A percentile compares a stretch with the other conserved stretches of the same genome.
Evolutionary conservation across 2,113 vertebrate species (phyloP).

Genomic region (Mystacornis crossleyi): DNA sequence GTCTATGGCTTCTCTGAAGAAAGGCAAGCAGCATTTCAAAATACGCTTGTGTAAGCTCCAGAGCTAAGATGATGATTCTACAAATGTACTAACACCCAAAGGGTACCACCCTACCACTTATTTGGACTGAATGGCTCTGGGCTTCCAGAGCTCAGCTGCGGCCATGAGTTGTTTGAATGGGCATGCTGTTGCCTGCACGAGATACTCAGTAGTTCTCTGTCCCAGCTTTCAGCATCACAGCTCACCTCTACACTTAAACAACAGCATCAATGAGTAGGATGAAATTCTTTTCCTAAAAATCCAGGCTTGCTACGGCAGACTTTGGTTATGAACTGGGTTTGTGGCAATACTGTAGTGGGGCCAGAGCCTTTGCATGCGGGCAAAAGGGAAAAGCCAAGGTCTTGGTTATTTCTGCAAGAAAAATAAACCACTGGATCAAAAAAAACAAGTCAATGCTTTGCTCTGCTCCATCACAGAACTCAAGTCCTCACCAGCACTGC

Average conservation of each 20-base stretch:
- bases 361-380: neutral
- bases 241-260: neutral
- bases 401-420: neutral
- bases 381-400: neutral
- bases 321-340: neutral
- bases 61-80: neutral
- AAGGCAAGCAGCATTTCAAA: neutral
- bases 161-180: neutral
- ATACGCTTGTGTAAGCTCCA: neutral
- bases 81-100: neutral
- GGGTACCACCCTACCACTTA: neutral
- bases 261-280: neutral
- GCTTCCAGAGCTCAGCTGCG: neutral
- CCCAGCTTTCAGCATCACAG: neutral
- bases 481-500: neutral
- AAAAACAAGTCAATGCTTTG: neutral
- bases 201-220: neutral
- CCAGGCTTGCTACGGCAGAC: neutral
- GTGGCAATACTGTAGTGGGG: neutral
- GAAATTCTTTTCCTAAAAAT: neutral
- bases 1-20: neutral
- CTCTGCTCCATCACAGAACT: neutral
- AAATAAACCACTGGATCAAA: neutral
- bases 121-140: neutral
- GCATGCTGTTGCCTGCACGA: neutral